A percentile compares a stretch with the other conserved stretches of the same genome.
phyloP scores from a whole-genome alignment of 2,888 invertebrate species.

The Podotricha telesiphe region DNA sequence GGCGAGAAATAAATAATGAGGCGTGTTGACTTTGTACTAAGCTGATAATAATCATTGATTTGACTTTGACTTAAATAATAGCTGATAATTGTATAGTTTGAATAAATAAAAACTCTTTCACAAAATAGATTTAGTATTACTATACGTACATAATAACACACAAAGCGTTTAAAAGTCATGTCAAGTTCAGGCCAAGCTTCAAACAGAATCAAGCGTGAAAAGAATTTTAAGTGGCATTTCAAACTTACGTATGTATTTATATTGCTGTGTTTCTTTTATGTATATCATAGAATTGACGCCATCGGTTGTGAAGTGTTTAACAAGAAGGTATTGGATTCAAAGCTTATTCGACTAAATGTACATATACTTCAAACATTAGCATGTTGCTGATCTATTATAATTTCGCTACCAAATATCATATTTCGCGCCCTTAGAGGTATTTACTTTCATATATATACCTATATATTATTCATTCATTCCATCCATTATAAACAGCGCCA shows the following conservation, averaged over 20 bases:
- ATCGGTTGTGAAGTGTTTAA: not conserved
- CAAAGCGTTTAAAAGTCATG: conserved; percentile 29
- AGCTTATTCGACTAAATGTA: not conserved
- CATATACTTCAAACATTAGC: too few relatives aligned
- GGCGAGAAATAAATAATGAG: too few relatives aligned
- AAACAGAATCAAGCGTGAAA: conserved; percentile 29
- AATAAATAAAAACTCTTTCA: conserved; percentile 5
- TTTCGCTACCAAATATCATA: too few relatives aligned
- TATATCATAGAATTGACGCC: not conserved
- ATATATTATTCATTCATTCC: too few relatives aligned
- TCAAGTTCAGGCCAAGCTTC: conserved; percentile 31
- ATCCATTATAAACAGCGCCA: too few relatives aligned
- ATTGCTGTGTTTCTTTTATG: not conserved
- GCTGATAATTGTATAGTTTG: not conserved
- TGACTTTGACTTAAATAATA: too few relatives aligned
- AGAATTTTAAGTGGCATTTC: conserved; percentile 23
- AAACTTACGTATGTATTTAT: conserved; percentile 1
- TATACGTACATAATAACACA: not conserved
- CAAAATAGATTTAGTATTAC: conserved; percentile 5
- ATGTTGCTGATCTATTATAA: too few relatives aligned
- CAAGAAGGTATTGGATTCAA: not conserved
- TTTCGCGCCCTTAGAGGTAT: too few relatives aligned
- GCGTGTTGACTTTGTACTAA: too few relatives aligned
- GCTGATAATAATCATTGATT: too few relatives aligned
- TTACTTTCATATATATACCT: too few relatives aligned